Conservation (phyloP, 2,888 invertebrate genomes). For the Salticus scenicus region DNA sequence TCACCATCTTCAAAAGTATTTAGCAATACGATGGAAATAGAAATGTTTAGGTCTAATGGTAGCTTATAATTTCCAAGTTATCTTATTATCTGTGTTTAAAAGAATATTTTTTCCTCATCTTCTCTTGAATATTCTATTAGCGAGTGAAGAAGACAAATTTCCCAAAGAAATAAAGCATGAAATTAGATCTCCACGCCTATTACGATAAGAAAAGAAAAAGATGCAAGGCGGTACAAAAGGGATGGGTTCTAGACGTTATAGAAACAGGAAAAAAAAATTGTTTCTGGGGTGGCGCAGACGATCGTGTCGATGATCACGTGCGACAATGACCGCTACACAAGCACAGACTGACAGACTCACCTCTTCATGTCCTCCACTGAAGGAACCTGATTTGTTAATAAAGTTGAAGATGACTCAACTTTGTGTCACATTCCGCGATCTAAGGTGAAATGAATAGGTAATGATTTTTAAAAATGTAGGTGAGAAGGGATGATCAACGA, state of each 20-base stretch:
- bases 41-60: no score
- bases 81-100: no score
- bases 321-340: background rate
- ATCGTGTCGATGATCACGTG: constrained; percentile 6
- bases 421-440: no score
- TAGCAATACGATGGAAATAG: no score
- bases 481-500: no score
- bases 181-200: background rate
- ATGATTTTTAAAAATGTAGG: no score
- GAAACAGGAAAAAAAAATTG: background rate
- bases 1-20: no score
- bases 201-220: background rate
- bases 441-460: background rate
- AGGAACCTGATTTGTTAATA: background rate
- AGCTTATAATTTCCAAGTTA: no score
- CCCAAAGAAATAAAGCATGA: background rate
- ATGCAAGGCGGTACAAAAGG: background rate
- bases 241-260: background rate
- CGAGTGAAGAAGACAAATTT: no score
- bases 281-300: background rate
- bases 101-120: no score
- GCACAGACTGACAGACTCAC: background rate
- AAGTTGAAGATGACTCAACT: background rate
- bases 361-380: background rate
- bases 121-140: no score